phyloP scores from a whole-genome alignment of 1,140 invertebrate genomes.

The Bemisia tabaci region DNA sequence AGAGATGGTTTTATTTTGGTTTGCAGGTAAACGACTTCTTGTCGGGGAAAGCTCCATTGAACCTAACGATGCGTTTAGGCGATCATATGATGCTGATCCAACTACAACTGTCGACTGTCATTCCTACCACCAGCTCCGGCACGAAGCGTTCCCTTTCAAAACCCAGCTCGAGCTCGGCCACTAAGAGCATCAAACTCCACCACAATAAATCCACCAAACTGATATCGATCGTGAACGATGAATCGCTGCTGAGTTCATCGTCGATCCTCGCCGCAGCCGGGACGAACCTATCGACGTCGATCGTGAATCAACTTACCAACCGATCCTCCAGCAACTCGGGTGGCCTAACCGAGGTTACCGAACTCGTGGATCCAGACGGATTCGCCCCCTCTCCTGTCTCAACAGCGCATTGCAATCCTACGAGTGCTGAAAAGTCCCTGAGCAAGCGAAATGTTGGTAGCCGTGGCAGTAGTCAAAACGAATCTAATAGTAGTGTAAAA shows the following conservation, averaged over 20 bases:
- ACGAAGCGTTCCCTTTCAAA: slow-evolving; percentile 12
- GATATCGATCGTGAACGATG: slow-evolving; percentile 14
- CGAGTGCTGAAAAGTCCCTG: too few species aligned
- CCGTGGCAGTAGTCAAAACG: neutral
- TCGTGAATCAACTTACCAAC: too few species aligned
- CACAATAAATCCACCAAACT: neutral
- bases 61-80: slow-evolving; percentile 83
- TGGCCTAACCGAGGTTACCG: too few species aligned
- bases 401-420: too few species aligned
- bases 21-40: slow-evolving; percentile 81
- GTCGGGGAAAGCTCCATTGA: slow-evolving; percentile 81
- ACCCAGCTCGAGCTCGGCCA: neutral
- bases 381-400: too few species aligned
- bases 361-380: too few species aligned
- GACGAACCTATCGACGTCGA: too few species aligned
- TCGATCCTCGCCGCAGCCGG: neutral
- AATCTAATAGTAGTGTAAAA: neutral
- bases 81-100: slow-evolving; percentile 97
- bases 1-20: too few species aligned
- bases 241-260: neutral
- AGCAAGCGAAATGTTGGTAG: too few species aligned
- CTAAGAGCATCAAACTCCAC: neutral
- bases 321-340: too few species aligned
- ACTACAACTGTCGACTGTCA: slow-evolving; percentile 75
- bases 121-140: slow-evolving; percentile 24